A percentile compares a stretch with the other conserved stretches of the same genome.
phyloP scores from a whole-genome alignment of 2,888 invertebrate genomes.

The Argyresthia albistria region DNA sequence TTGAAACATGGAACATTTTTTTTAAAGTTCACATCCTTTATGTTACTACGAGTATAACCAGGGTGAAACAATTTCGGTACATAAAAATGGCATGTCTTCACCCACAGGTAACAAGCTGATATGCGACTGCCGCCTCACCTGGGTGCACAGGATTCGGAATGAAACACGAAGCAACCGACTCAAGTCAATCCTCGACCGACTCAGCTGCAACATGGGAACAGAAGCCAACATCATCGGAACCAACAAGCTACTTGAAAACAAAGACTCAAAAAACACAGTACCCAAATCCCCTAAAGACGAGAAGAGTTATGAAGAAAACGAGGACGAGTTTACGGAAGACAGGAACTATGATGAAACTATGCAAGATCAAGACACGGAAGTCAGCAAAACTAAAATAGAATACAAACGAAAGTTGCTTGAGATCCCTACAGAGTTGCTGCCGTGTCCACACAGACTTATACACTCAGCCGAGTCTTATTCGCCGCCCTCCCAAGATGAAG shows the following conservation, averaged over 20 bases:
- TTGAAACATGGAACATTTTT: no score
- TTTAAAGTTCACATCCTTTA: no score
- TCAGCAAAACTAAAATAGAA: slow-evolving; percentile 38
- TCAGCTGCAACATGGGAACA: slow-evolving; percentile 78
- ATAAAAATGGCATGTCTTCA: slow-evolving; percentile 14
- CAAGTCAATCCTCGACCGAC: slow-evolving; percentile 75
- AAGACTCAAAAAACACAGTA: slow-evolving; percentile 8
- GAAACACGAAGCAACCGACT: slow-evolving; percentile 81
- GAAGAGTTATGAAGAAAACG: slow-evolving; percentile 44
- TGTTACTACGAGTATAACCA: no score
- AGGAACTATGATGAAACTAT: slow-evolving; percentile 49
- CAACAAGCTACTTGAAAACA: slow-evolving; percentile 29
- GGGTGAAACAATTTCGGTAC: no score
- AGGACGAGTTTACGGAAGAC: slow-evolving; percentile 39
- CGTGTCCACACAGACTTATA: slow-evolving; percentile 48
- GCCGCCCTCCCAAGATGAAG: slow-evolving; percentile 60
- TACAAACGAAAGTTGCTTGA: slow-evolving; percentile 46
- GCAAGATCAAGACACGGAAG: slow-evolving; percentile 50
- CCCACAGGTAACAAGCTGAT: slow-evolving; percentile 83
- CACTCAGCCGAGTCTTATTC: slow-evolving; percentile 43
- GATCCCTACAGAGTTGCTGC: slow-evolving; percentile 47
- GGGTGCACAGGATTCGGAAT: slow-evolving; percentile 82
- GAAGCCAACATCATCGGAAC: slow-evolving; percentile 25
- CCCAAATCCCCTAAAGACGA: slow-evolving; percentile 9
- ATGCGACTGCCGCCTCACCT: slow-evolving; percentile 86